Conservation (phyloP, 2,113 vertebrate species). For the Sciurus niger region DNA sequence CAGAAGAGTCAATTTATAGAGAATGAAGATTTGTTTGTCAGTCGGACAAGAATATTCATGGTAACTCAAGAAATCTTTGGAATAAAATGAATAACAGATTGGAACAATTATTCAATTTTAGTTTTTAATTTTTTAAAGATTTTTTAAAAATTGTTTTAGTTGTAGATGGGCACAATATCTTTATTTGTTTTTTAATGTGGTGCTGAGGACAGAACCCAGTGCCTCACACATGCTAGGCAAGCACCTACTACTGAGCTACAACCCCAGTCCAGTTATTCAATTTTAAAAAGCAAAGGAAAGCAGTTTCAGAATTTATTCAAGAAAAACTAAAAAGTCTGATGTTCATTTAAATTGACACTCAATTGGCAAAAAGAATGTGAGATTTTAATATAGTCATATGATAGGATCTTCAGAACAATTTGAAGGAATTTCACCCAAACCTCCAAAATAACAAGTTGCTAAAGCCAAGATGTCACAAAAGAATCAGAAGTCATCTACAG, state of each 20-base stretch:
- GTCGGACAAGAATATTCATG: neutral
- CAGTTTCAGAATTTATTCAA: slow-evolving; percentile 29
- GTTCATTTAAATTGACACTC: slow-evolving; percentile 6
- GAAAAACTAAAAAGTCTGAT: slow-evolving; percentile 26
- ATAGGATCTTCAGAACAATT: slow-evolving; percentile 4
- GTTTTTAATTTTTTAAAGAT: too few relatives aligned
- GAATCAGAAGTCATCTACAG: neutral
- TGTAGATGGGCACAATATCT: too few relatives aligned
- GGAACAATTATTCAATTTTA: neutral
- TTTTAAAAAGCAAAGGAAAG: slow-evolving; percentile 49
- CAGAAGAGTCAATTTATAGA: neutral
- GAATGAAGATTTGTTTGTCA: neutral
- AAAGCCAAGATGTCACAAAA: neutral
- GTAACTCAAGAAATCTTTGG: neutral
- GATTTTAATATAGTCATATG: neutral
- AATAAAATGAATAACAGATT: slow-evolving; percentile 1
- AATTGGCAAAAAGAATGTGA: slow-evolving; percentile 1
- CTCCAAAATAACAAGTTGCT: slow-evolving; percentile 11
- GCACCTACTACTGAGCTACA: too few relatives aligned
- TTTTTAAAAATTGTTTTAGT: too few relatives aligned
- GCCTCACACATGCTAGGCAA: too few relatives aligned
- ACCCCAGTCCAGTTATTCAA: too few relatives aligned
- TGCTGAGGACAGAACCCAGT: too few relatives aligned
- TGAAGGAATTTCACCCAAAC: neutral
- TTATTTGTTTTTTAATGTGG: too few relatives aligned